Base-by-base conservation (phyloP, 2,888 invertebrate species). In the Bombylius major region DNA sequence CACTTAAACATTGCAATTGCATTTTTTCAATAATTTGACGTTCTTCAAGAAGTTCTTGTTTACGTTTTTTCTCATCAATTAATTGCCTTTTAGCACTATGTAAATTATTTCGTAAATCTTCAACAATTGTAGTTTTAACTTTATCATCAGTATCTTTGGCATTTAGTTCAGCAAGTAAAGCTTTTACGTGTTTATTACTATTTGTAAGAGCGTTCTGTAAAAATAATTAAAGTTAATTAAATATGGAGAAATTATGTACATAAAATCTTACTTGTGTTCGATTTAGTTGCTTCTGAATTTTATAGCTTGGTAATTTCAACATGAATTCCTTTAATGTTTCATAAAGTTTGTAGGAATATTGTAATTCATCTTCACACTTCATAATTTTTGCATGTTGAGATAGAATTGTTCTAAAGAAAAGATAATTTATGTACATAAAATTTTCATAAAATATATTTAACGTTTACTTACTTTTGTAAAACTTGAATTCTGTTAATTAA, bases 401-500 rank as follows among this genome's bases (percentile, higher is more conserved):
- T 4, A 75, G 62, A 49, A 75, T 60, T 59, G 72, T 71, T 33
- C 71, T 71, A 45, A 50, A 64, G 53, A 53, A 51, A 45, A 42
- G 12, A 50, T 14, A 45, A 39, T 49, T 36, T 54, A n/a, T n/a
- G n/a, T n/a, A 23, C 14, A 46, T 14, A 51, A 3, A 13, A 49
- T n/a, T 23, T n/a, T 39, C 36, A n/a, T 6, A 31, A 33, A 4
- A 23, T 33, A 13, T 8, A 44, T n/a, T 34, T n/a, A 8, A 39
- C 39, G 11, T 42, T 11, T 11, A 42, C 34, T 11, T 80, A 86
- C 81, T 87, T 90, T 74, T 93, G 91, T 13, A 94, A 79, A 11
- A 86, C 76, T 62, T 90, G 84, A 13, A 92, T 82, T 73, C 92
- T 93, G 65, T 86, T 83, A 54, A 94, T 79, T 58, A 93, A 79